Conservation (phyloP, 2,888 invertebrate genomes). For the Cataglyphis livida region DNA sequence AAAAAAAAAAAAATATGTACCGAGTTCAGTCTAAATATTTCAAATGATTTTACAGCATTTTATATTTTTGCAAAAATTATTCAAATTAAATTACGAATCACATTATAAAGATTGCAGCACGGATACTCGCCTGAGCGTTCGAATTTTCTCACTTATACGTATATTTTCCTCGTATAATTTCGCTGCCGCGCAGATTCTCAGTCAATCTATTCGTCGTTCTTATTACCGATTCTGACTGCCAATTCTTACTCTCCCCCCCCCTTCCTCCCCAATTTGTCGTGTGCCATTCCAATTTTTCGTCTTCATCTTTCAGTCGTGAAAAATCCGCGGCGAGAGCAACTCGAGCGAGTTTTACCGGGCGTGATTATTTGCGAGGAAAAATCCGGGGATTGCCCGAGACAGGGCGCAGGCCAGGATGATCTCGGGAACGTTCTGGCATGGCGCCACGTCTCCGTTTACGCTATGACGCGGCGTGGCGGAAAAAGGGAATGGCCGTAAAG, state of each 20-base stretch:
- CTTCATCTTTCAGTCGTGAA: conserved; percentile 52
- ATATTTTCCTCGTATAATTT: conserved; percentile 27
- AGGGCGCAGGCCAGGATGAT: conserved; percentile 43
- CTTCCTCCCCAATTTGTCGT: background rate
- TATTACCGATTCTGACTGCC: conserved; percentile 39
- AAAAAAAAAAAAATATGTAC: background rate
- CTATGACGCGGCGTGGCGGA: conserved; percentile 33
- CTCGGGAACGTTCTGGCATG: conserved; percentile 65
- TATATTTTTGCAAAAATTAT: conserved; percentile 8
- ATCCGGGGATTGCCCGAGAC: conserved; percentile 55
- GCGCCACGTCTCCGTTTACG: conserved; percentile 68
- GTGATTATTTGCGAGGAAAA: conserved; percentile 66
- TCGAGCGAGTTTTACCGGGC: conserved; percentile 56
- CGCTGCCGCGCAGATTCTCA: conserved; percentile 31
- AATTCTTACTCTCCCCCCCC: background rate
- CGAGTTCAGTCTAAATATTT: background rate
- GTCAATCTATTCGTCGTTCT: conserved; percentile 29
- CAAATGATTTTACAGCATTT: background rate
- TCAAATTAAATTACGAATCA: background rate
- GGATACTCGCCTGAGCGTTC: background rate
- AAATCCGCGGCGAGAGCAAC: conserved; percentile 57
- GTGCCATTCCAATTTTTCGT: conserved; percentile 34
- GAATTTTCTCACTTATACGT: conserved; percentile 32
- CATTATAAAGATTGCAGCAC: conserved; percentile 33
- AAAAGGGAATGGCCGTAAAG: conserved; percentile 65